These are phyloP conservation scores for Drosophila formosana DNA, from an alignment of 2,888 invertebrate genomes.

Conservation along the genomic window DNA sequence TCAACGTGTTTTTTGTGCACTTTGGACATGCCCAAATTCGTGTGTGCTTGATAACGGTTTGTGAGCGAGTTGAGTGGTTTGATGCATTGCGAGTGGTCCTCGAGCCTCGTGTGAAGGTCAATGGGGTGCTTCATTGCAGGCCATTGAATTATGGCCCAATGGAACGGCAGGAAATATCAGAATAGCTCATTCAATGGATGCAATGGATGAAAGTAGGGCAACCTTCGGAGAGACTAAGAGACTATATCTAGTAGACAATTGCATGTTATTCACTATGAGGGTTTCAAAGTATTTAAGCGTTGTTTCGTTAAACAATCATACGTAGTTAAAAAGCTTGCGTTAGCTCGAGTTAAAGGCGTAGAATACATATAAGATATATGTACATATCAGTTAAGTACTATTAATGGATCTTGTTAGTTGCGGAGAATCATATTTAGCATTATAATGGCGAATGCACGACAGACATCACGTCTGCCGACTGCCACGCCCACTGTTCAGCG, in stretches of 20 bases:
- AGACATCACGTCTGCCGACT: conserved; percentile 25
- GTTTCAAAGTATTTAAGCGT: too few relatives aligned
- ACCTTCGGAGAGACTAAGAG: not conserved
- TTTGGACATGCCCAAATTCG: conserved; percentile 49
- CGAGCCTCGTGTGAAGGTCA: conserved; percentile 50
- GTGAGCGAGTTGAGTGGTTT: conserved; percentile 42
- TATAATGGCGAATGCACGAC: conserved; percentile 9
- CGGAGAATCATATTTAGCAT: not conserved
- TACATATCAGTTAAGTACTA: not conserved
- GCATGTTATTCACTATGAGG: too few relatives aligned
- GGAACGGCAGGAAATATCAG: conserved; percentile 27
- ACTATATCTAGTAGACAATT: too few relatives aligned
- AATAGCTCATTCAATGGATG: conserved; percentile 12
- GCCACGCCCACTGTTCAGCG: conserved; percentile 34
- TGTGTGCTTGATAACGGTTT: conserved; percentile 53
- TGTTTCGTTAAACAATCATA: too few relatives aligned
- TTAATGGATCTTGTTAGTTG: not conserved
- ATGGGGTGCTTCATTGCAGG: conserved; percentile 36
- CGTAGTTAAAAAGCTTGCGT: not conserved
- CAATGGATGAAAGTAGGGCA: conserved; percentile 7
- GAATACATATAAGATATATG: not conserved
- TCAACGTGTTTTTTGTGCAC: conserved; percentile 43
- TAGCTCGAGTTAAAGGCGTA: not conserved
- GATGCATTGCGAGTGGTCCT: conserved; percentile 41
- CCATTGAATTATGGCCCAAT: conserved; percentile 29